Evolutionary conservation across 2,113 vertebrate genomes (phyloP).

Genomic region (Xenopus tropicalis): DNA sequence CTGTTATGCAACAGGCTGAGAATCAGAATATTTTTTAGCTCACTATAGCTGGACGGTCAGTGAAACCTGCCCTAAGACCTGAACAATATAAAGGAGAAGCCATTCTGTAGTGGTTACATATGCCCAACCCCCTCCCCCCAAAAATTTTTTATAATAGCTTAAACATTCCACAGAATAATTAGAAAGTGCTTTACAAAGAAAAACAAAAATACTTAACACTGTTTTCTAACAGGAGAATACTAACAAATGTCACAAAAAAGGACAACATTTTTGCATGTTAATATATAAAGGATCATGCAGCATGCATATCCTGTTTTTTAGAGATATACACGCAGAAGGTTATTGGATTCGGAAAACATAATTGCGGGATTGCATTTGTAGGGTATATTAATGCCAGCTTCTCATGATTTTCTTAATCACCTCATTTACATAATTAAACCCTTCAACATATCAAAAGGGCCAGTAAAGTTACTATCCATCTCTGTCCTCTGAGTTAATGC

Average conservation of each 20-base stretch:
- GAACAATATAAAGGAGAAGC: background rate
- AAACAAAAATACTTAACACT: background rate
- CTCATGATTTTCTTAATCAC: background rate
- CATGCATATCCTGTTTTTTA: background rate
- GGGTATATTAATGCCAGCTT: background rate
- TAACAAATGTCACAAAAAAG: background rate
- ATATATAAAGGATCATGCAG: background rate
- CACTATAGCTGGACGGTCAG: too few species aligned
- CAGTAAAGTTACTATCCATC: background rate
- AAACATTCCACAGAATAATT: background rate
- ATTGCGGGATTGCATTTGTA: background rate
- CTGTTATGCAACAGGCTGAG: too few species aligned
- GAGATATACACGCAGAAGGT: background rate
- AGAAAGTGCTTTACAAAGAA: conserved; percentile 14
- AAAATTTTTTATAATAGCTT: background rate
- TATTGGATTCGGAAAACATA: background rate
- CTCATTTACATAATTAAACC: background rate
- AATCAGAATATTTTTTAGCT: too few species aligned
- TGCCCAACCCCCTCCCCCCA: background rate
- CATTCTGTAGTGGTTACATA: background rate
- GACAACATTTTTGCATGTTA: background rate
- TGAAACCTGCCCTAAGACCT: too few species aligned
- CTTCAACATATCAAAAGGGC: too few species aligned
- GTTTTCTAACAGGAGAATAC: background rate
- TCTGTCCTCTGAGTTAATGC: background rate